phyloP scores from a whole-genome alignment of 2,113 vertebrate species.

The Puntigrus tetrazona region DNA sequence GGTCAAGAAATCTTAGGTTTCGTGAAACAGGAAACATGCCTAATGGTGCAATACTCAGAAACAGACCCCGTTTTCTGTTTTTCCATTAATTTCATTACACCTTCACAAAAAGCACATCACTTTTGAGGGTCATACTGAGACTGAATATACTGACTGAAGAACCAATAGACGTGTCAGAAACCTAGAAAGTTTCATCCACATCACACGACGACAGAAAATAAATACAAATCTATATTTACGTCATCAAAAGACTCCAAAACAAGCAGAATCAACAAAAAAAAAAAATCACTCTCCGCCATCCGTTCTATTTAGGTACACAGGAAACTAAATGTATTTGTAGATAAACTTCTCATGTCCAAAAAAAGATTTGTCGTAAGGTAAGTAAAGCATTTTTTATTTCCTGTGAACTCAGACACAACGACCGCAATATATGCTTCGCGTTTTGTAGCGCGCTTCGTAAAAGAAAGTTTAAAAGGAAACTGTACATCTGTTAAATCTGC shows the following conservation, averaged over 20 bases:
- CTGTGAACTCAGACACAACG: slow-evolving; percentile 30
- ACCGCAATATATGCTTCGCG: slow-evolving; percentile 29
- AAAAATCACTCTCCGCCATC: neutral
- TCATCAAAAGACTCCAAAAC: slow-evolving; percentile 4
- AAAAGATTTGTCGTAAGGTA: slow-evolving; percentile 38
- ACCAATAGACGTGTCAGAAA: too few species aligned
- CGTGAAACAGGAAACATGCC: slow-evolving; percentile 3
- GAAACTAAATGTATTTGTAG: slow-evolving; percentile 51
- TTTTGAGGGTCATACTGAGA: neutral
- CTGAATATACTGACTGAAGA: neutral
- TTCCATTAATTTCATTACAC: slow-evolving; percentile 11
- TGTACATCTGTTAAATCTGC: slow-evolving; percentile 33
- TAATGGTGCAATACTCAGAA: slow-evolving; percentile 24
- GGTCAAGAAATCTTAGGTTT: neutral
- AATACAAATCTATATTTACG: neutral
- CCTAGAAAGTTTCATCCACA: neutral
- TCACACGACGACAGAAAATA: neutral
- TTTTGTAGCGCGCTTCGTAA: neutral
- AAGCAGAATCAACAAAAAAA: neutral
- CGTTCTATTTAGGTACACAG: slow-evolving; percentile 26
- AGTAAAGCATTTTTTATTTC: neutral
- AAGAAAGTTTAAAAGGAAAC: slow-evolving; percentile 41
- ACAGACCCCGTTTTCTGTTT: neutral
- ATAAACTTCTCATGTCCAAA: slow-evolving; percentile 39
- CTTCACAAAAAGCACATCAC: neutral